Percentiles rank a stretch among this genome's conserved stretches.
phyloP scores from a whole-genome alignment of 2,113 vertebrate species.

The Ophthalmolycus amberensis region DNA sequence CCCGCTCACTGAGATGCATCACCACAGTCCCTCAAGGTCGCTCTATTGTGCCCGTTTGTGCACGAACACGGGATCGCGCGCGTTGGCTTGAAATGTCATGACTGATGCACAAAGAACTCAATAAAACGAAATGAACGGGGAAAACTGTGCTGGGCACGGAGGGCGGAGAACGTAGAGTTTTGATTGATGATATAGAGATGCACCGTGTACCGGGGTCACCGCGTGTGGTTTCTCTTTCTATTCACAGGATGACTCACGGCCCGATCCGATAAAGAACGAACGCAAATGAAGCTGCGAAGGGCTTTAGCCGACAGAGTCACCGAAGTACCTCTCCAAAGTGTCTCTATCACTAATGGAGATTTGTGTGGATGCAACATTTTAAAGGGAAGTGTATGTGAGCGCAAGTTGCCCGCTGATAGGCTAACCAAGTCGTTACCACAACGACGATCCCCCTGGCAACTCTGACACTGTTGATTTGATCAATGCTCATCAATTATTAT shows the following conservation, averaged over 20 bases:
- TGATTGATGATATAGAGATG: conserved; percentile 41
- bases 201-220: conserved; percentile 15
- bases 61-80: not conserved
- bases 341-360: conserved; percentile 32
- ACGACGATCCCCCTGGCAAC: conserved; percentile 62
- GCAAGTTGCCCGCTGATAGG: conserved; percentile 34
- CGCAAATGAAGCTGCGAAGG: conserved; percentile 34
- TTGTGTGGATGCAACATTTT: conserved; percentile 6
- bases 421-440: conserved; percentile 54
- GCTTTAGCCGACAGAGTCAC: conserved; percentile 44
- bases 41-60: conserved; percentile 1
- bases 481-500: conserved; percentile 52
- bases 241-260: conserved; percentile 44
- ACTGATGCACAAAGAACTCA: conserved; percentile 34
- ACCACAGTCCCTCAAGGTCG: conserved; percentile 51
- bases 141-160: conserved; percentile 12
- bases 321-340: conserved; percentile 16
- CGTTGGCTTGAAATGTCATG: conserved; percentile 34
- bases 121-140: conserved; percentile 38
- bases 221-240: conserved; percentile 5
- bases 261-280: conserved; percentile 23
- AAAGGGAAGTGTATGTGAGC: conserved; percentile 17
- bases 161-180: not conserved
- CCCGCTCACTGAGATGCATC: conserved; percentile 27
- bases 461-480: conserved; percentile 36